Conservation (phyloP, 2,113 vertebrate species). For the Illadopsis cleaveri region DNA sequence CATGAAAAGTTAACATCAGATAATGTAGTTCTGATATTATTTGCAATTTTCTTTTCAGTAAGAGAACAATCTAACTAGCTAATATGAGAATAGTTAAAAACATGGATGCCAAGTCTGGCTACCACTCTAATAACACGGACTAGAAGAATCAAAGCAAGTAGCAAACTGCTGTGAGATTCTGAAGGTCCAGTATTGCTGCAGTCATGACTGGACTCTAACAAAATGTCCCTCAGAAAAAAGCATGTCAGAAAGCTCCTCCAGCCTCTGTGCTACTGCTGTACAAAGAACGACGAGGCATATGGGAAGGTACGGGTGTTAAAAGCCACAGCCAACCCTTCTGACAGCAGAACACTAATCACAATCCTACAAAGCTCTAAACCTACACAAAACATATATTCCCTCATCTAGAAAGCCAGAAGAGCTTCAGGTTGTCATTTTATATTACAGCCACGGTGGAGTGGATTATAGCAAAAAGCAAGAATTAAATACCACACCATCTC, state of each 20-base stretch:
- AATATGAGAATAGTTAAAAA: conserved; percentile 4
- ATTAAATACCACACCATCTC: background rate
- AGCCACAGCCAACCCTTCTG: background rate
- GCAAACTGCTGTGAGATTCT: background rate
- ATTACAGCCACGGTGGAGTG: background rate
- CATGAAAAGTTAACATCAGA: conserved; percentile 67
- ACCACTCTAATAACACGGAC: background rate
- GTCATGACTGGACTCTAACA: background rate
- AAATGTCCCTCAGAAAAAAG: background rate
- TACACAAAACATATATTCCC: background rate
- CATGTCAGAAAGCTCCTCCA: background rate
- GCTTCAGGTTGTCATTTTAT: background rate
- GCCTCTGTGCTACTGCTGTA: background rate
- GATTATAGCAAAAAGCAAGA: background rate
- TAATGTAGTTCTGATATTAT: conserved; percentile 41
- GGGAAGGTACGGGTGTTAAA: background rate
- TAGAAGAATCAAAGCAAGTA: conserved; percentile 2
- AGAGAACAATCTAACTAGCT: conserved; percentile 25
- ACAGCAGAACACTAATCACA: background rate
- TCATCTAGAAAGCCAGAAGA: fast-evolving
- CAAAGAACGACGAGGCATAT: background rate
- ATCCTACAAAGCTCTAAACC: background rate
- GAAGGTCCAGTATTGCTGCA: background rate
- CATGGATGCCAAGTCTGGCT: conserved; percentile 2
- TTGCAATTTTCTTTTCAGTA: conserved; percentile 50